A percentile compares a stretch with the other conserved stretches of the same genome.
phyloP scores from a whole-genome alignment of 2,888 invertebrate species.

The Oscheius onirici region DNA sequence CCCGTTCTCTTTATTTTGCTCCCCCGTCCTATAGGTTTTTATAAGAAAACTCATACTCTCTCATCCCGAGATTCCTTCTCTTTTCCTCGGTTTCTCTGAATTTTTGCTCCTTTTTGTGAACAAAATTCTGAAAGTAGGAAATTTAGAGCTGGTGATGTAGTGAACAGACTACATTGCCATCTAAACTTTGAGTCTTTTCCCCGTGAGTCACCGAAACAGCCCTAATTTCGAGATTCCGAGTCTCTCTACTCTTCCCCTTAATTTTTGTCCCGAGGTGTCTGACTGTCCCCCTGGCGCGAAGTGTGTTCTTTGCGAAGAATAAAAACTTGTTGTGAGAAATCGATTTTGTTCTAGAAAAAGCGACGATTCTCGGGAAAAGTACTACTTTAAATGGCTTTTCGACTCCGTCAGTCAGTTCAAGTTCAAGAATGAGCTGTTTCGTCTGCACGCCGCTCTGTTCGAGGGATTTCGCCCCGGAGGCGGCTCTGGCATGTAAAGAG shows the following conservation, averaged over 20 bases:
- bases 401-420: not conserved
- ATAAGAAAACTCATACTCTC: not conserved
- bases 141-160: slow-evolving; percentile 35
- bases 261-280: slow-evolving; percentile 28
- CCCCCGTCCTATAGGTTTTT: not conserved
- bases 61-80: not conserved
- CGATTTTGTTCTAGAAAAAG: not conserved
- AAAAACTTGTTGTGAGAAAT: not conserved
- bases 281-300: not conserved
- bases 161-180: slow-evolving; percentile 54
- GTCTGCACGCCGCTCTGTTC: not conserved
- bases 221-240: too few species aligned
- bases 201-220: not conserved
- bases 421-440: not conserved
- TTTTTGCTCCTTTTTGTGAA: not conserved
- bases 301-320: slow-evolving; percentile 3
- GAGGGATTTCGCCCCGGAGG: not conserved
- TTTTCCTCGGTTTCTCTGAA: not conserved
- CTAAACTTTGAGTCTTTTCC: not conserved
- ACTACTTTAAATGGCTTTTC: not conserved
- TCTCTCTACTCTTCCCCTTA: slow-evolving; percentile 7
- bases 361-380: not conserved
- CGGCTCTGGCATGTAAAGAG: not conserved
- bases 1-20: not conserved
- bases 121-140: not conserved